Evolutionary conservation across 2,888 invertebrate genomes (phyloP).

Genomic region (Tiphia femorata): DNA sequence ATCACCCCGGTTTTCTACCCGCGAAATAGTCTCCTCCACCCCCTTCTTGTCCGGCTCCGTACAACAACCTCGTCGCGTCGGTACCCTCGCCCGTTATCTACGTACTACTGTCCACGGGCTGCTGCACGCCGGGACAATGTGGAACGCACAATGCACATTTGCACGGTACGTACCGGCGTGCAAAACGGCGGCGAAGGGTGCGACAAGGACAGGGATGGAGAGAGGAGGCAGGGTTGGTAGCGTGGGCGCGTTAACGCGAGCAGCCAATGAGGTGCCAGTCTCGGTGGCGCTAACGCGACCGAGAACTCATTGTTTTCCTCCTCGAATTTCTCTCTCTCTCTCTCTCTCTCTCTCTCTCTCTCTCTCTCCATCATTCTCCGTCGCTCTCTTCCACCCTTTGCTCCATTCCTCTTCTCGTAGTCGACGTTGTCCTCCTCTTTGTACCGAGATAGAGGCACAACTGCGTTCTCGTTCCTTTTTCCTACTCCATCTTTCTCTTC

Average conservation of each 20-base stretch:
- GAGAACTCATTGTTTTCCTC: conserved; percentile 25
- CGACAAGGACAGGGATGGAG: too few species aligned
- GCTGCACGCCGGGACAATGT: not conserved
- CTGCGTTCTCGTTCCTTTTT: too few species aligned
- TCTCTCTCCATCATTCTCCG: conserved; percentile 3
- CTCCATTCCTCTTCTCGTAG: conserved; percentile 1
- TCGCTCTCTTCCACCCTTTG: conserved; percentile 15
- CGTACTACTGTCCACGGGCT: not conserved
- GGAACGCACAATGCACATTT: not conserved
- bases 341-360: not conserved
- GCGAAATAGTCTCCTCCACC: too few species aligned
- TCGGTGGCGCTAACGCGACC: conserved; percentile 22
- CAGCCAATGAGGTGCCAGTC: conserved; percentile 26
- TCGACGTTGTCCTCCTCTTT: too few species aligned
- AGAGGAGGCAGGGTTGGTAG: too few species aligned
- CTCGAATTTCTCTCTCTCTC: conserved; percentile 12
- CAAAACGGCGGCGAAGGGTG: too few species aligned
- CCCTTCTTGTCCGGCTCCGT: too few species aligned
- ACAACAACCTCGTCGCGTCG: too few species aligned
- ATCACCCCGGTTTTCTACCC: too few species aligned
- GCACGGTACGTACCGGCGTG: too few species aligned
- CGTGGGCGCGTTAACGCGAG: not conserved
- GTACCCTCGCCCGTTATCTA: not conserved
- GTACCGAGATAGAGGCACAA: too few species aligned
- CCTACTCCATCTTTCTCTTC: too few species aligned